These are phyloP conservation scores for Aelia acuminata DNA, from an alignment of 2,888 invertebrate species.

Conservation along the genomic window DNA sequence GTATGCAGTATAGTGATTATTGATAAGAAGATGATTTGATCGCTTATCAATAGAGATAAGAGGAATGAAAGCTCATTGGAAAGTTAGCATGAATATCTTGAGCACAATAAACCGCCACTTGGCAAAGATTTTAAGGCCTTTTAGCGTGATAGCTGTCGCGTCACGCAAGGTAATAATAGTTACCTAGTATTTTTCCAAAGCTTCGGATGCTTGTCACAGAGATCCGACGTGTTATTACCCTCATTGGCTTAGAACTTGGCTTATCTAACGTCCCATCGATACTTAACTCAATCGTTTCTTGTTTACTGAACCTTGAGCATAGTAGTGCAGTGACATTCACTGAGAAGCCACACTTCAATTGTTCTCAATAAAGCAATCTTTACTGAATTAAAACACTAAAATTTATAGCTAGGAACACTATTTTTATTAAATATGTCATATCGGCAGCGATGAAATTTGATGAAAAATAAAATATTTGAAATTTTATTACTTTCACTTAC, in stretches of 20 bases:
- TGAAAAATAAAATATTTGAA: too few species aligned
- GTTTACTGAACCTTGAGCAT: background rate
- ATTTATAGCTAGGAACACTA: too few species aligned
- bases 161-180: constrained; percentile 19
- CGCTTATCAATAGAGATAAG: background rate
- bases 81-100: background rate
- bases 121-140: background rate
- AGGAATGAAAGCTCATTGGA: background rate
- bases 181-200: background rate
- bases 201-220: background rate
- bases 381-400: too few species aligned
- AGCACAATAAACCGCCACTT: background rate
- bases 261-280: background rate
- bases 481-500: too few species aligned
- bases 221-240: background rate
- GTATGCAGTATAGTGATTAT: background rate
- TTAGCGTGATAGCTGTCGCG: background rate
- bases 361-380: too few species aligned
- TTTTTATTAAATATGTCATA: too few species aligned
- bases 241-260: background rate
- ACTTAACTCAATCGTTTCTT: background rate
- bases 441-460: too few species aligned
- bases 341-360: too few species aligned
- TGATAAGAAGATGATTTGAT: background rate
- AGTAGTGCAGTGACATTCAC: too few species aligned